A percentile compares a stretch with the other conserved stretches of the same genome.
Evolutionary conservation across 2,888 invertebrate genomes (phyloP).

Genomic region (Liodrosophila aerea): DNA sequence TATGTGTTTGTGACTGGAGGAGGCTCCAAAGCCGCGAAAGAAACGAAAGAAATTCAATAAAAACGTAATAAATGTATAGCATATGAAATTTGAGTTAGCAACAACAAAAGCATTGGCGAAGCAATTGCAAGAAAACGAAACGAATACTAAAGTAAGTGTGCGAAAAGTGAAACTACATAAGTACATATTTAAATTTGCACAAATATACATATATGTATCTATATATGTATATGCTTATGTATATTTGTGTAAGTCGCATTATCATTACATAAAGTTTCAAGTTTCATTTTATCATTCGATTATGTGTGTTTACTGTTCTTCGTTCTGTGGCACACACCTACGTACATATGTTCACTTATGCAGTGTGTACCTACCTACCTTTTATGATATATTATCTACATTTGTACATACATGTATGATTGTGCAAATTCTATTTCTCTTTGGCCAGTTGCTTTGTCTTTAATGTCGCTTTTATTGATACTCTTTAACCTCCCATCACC

Average conservation of each 20-base stretch:
- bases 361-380: no score
- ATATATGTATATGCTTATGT: slow-evolving; percentile 1
- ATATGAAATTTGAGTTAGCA: slow-evolving; percentile 22
- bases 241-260: slow-evolving; percentile 33
- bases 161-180: slow-evolving; percentile 23
- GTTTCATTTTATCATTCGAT: slow-evolving; percentile 19
- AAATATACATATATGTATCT: slow-evolving; percentile 4
- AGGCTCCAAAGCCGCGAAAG: slow-evolving; percentile 54
- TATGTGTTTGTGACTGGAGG: slow-evolving; percentile 48
- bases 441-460: no score
- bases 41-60: slow-evolving; percentile 40
- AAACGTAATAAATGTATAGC: slow-evolving; percentile 35
- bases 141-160: slow-evolving; percentile 32
- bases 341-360: no score
- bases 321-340: slow-evolving; percentile 5
- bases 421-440: background rate
- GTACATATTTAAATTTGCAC: background rate
- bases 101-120: slow-evolving; percentile 6
- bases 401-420: no score
- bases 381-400: no score
- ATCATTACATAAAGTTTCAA: slow-evolving; percentile 34
- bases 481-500: slow-evolving; percentile 43
- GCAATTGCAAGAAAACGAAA: slow-evolving; percentile 20
- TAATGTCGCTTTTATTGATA: slow-evolving; percentile 58
- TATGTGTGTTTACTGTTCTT: slow-evolving; percentile 2